Percentiles rank a stretch among this genome's conserved stretches.
Evolutionary conservation across 2,888 invertebrate genomes (phyloP).

Genomic region (Drosophila hawaiiensis): DNA sequence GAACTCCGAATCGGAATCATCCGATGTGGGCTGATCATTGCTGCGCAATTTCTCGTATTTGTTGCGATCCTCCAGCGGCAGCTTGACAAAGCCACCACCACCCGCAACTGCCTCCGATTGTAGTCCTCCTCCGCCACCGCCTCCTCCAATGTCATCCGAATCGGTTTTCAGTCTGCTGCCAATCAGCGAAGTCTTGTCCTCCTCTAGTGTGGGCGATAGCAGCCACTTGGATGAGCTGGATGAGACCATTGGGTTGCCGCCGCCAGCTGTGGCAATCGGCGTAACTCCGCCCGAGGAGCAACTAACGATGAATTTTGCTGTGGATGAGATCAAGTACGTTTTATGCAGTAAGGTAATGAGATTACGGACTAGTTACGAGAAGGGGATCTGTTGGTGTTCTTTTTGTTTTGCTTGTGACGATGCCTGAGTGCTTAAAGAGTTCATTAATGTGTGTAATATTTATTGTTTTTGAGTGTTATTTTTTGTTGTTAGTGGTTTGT

Average conservation of each 20-base stretch:
- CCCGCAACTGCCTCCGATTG: constrained; percentile 10
- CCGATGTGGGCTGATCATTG: constrained; percentile 87
- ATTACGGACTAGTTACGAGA: constrained; percentile 54
- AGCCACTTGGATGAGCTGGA: constrained; percentile 84
- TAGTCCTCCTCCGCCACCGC: constrained; percentile 22
- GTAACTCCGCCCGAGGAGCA: constrained; percentile 60
- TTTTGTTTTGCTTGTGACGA: neutral
- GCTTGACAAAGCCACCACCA: constrained; percentile 86
- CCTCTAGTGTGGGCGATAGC: constrained; percentile 85
- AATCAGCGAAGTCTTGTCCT: constrained; percentile 84
- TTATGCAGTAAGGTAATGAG: constrained; percentile 85
- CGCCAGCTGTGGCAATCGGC: constrained; percentile 33
- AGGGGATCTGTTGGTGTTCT: constrained; percentile 5
- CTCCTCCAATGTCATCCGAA: constrained; percentile 72
- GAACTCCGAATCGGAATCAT: constrained; percentile 86
- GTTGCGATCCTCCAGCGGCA: constrained; percentile 90
- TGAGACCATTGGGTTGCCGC: constrained; percentile 67
- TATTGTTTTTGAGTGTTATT: neutral
- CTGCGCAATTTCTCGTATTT: constrained; percentile 91
- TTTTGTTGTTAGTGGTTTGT: constrained; percentile 8
- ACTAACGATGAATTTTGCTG: constrained; percentile 75
- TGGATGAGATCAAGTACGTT: constrained; percentile 84
- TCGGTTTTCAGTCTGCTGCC: constrained; percentile 81
- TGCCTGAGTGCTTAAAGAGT: neutral
- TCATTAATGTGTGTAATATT: constrained; percentile 22